Evolutionary conservation across 2,797 vertebrate genomes (phyloP).

Genomic region (Atherinosoma microstoma): DNA sequence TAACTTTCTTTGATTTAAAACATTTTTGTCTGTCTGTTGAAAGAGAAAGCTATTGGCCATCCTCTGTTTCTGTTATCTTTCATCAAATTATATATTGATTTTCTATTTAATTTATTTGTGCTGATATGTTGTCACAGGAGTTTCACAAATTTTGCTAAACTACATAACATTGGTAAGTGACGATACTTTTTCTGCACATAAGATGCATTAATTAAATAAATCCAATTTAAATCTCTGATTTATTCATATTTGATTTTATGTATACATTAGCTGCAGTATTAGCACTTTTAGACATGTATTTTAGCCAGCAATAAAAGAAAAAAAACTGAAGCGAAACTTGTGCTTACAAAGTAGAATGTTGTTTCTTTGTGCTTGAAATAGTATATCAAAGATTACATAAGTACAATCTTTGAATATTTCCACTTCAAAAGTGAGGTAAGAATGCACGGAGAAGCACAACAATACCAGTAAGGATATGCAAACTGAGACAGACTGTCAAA

Average conservation of each 20-base stretch:
- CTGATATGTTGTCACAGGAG: slow-evolving; percentile 3
- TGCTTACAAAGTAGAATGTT: background rate
- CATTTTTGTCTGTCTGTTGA: background rate
- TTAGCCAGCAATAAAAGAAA: background rate
- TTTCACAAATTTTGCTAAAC: slow-evolving; percentile 1
- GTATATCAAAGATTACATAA: background rate
- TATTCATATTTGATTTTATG: background rate
- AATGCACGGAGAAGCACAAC: background rate
- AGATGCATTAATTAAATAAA: too few species aligned
- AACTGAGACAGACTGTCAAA: background rate
- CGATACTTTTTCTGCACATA: too few species aligned
- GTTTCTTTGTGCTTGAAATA: background rate
- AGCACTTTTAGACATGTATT: background rate
- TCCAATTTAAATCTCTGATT: too few species aligned
- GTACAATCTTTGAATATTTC: background rate
- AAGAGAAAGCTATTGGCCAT: background rate
- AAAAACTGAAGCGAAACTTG: background rate
- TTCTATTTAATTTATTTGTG: background rate
- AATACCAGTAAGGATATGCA: slow-evolving; percentile 12
- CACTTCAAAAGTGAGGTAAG: background rate
- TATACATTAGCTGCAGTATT: background rate
- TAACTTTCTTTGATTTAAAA: background rate
- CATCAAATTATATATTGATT: background rate
- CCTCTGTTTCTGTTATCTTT: background rate
- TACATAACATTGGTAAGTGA: background rate